phyloP scores from a whole-genome alignment of 1,140 invertebrate genomes.

The Acromyrmex heyeri region DNA sequence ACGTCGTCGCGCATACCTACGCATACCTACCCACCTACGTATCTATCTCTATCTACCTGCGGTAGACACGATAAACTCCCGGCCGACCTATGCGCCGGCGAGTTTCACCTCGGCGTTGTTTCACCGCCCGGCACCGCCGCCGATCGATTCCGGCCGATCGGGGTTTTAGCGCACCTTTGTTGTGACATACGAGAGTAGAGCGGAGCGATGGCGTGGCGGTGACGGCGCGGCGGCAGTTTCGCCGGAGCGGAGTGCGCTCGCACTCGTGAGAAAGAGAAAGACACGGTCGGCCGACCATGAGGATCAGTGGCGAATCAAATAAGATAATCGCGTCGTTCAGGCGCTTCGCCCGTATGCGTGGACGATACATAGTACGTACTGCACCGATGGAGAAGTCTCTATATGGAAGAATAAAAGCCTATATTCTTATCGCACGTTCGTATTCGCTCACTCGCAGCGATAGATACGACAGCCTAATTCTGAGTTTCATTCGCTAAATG shows the following conservation, averaged over 20 bases:
- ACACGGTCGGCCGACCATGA: constrained; percentile 48
- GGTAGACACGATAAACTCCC: constrained; percentile 25
- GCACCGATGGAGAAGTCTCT: background rate
- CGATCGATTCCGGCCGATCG: constrained; percentile 39
- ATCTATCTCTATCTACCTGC: background rate
- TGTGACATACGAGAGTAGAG: constrained; percentile 48
- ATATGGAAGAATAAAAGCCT: constrained; percentile 14
- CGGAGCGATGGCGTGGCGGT: background rate
- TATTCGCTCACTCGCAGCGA: background rate
- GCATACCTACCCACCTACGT: constrained; percentile 9
- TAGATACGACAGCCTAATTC: constrained; percentile 5
- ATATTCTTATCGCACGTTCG: background rate
- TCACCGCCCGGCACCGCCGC: background rate
- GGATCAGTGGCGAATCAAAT: constrained; percentile 58
- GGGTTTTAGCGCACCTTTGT: constrained; percentile 50
- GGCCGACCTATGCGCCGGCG: constrained; percentile 26
- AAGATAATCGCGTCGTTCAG: constrained; percentile 44
- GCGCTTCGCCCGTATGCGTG: constrained; percentile 16
- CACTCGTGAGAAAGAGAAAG: constrained; percentile 45
- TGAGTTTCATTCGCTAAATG: background rate
- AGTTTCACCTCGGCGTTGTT: constrained; percentile 47
- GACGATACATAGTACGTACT: background rate
- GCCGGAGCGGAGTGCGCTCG: constrained; percentile 1
- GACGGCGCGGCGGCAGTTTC: background rate
- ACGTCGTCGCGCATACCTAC: constrained; percentile 59